Conservation (phyloP, 2,888 invertebrate species). For the Rhamphomyia laevipes region DNA sequence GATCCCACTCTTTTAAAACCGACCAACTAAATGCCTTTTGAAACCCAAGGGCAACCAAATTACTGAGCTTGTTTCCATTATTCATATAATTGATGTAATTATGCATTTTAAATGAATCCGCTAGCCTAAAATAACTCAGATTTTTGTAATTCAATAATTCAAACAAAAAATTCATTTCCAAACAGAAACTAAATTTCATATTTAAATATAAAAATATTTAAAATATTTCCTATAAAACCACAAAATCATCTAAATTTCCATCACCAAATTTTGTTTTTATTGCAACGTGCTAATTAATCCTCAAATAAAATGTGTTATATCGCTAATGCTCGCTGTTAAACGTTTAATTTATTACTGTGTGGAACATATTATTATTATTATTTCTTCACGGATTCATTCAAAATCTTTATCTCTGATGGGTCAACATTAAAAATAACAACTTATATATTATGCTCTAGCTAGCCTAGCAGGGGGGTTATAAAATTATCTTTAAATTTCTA, state of each 20-base stretch:
- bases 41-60: no score
- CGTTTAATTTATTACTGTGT: background rate
- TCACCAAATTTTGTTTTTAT: background rate
- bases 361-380: background rate
- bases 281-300: conserved; percentile 1
- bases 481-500: no score
- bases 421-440: background rate
- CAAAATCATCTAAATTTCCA: background rate
- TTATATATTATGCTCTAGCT: background rate
- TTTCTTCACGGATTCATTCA: background rate
- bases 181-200: no score
- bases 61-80: no score
- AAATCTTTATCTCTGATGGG: background rate
- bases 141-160: no score
- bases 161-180: no score
- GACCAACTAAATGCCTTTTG: no score
- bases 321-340: background rate
- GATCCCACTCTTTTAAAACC: no score
- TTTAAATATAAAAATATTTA: background rate
- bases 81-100: no score
- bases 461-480: background rate
- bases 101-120: no score
- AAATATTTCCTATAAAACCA: background rate
- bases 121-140: no score
- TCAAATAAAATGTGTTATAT: background rate